Conservation (phyloP, 2,113 vertebrate species). For the Columba janthina region DNA sequence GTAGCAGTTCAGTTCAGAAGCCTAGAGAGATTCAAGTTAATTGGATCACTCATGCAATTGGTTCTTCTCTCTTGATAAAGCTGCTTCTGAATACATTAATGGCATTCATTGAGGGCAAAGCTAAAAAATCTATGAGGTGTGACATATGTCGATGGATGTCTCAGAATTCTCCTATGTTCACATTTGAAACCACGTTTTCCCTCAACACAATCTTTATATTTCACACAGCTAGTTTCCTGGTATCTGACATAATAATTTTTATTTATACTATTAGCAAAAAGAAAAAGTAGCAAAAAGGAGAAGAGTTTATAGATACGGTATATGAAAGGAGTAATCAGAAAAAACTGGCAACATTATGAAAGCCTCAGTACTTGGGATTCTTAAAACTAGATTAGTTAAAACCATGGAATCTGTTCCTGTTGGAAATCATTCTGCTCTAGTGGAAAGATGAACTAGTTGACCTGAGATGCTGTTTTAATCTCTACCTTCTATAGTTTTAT, state of each 20-base stretch:
- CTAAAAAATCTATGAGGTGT: conserved; percentile 27
- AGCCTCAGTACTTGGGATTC: not conserved
- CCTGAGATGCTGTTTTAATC: not conserved
- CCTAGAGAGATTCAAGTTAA: not conserved
- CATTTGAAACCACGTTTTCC: not conserved
- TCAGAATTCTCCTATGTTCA: not conserved
- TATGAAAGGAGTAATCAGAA: not conserved
- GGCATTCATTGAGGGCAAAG: not conserved
- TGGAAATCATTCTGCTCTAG: not conserved
- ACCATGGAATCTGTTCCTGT: not conserved
- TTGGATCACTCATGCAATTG: not conserved
- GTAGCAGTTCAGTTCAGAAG: not conserved
- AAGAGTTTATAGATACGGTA: not conserved
- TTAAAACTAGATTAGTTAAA: not conserved
- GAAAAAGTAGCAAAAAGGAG: not conserved
- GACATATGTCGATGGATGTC: conserved; percentile 12
- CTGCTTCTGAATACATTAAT: not conserved
- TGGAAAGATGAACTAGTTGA: not conserved
- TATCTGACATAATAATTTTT: not conserved
- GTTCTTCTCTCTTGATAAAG: not conserved
- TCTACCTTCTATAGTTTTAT: not conserved
- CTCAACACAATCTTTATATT: not conserved
- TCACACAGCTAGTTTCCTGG: not conserved
- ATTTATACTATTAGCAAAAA: not conserved
- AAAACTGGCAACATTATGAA: not conserved